Evolutionary conservation across 2,113 vertebrate genomes (phyloP), one percentile per base, ranked within the genome.

Genomic region (Ceratotherium simum): DNA sequence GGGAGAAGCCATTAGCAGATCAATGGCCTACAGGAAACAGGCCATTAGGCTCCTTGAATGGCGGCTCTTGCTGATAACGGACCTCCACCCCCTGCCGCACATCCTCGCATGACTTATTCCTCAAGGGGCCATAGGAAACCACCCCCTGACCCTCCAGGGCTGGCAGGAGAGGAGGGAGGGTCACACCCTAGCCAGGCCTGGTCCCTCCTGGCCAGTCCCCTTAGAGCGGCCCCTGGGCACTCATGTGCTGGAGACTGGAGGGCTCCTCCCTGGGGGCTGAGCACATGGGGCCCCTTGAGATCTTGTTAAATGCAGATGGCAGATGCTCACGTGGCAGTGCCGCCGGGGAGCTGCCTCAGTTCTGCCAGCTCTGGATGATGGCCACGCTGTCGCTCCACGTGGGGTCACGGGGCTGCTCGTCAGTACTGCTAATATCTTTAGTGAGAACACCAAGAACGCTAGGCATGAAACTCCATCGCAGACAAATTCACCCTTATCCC

Each of bases 341-440:
- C 1, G 0, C 12, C 39, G 0, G 2, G 92, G 42, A 69, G 80
- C 39, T 14, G 7, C 12, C 23, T 3, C 29, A 25, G 23, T 2
- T 39, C 48, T 6, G 5, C 10, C 29, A 16, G n/a, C 56, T 33
- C 36, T 58, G 0, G 13, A 20, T 12, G 75, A 42, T 0, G 54
- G 56, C 1, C 18, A 39, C 0, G 42, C 16, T 1, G 58, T 70
- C 0, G 5, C 65, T 36, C 14, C 12, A 2, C 0, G 14, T 48
- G 12, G 6, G 54, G 16, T 39, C 54, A 6, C 23, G 5, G 58
- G 58, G 75, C 27, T 51, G 29, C 21, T 25, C 1, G 1, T 39
- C 31, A 2, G n/a, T 0, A 1, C 27, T 0, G 25, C 21, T 0
- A 2, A 7, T 0, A 6, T 17, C 65, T 33, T 39, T 6, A 9